phyloP scores from a whole-genome alignment of 2,797 vertebrate genomes.

The Arvicola amphibius region DNA sequence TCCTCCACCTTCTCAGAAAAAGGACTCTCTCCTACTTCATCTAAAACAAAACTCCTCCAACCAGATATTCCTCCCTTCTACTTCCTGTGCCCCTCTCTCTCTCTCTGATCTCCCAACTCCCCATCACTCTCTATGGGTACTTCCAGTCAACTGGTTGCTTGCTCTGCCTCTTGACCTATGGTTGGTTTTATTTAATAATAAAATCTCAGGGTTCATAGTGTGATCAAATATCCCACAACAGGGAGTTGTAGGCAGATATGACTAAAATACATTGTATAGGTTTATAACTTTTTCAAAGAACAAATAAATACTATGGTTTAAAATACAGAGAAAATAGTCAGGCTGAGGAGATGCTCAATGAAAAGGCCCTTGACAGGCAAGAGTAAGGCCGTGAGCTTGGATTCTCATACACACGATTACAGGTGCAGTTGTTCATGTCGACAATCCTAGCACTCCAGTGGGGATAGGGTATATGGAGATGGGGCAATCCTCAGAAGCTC shows the following conservation, averaged over 20 bases:
- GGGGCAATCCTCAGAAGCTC: neutral
- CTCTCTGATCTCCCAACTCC: too few relatives aligned
- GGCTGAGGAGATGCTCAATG: neutral
- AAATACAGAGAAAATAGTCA: neutral
- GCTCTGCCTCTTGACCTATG: too few relatives aligned
- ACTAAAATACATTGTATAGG: neutral
- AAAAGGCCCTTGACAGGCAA: neutral
- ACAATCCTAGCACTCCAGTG: neutral
- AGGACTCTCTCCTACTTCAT: too few relatives aligned
- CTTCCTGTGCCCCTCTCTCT: too few relatives aligned
- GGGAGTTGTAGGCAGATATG: neutral
- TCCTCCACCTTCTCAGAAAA: too few relatives aligned
- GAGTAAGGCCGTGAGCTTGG: neutral
- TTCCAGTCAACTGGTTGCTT: too few relatives aligned
- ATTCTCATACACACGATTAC: neutral
- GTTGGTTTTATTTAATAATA: too few relatives aligned
- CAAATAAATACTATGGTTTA: neutral
- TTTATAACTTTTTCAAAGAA: neutral
- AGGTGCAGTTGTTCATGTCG: neutral
- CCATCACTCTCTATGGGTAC: too few relatives aligned
- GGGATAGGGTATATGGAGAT: neutral
- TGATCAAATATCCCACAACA: neutral
- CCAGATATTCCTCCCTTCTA: too few relatives aligned
- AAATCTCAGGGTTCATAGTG: neutral
- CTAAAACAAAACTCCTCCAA: too few relatives aligned